A percentile compares a stretch with the other conserved stretches of the same genome.
Conservation (phyloP, 2,888 invertebrate genomes). For the Thymelicus acteon region DNA sequence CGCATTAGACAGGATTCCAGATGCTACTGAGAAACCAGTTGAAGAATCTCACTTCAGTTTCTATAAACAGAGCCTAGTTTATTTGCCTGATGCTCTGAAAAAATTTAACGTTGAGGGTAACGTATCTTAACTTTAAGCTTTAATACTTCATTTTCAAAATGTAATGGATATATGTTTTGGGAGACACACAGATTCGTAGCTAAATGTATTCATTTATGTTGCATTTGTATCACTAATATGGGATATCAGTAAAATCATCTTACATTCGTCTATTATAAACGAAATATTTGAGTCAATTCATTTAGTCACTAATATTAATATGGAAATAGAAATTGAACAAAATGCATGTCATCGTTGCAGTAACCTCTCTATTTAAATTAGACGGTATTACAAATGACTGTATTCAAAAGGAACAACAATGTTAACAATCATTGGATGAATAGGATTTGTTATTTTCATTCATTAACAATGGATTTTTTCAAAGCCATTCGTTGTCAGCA, state of each 20-base stretch:
- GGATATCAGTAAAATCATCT: not conserved
- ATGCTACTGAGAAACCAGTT: conserved; percentile 67
- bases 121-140: conserved; percentile 57
- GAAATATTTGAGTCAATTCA: not conserved
- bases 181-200: conserved; percentile 77
- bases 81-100: conserved; percentile 67
- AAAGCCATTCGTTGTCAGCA: conserved; percentile 26
- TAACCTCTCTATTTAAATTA: conserved; percentile 14
- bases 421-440: conserved; percentile 28
- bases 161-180: conserved; percentile 24
- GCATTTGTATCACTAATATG: conserved; percentile 37
- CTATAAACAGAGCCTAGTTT: conserved; percentile 63
- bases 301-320: not conserved
- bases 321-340: conserved; percentile 11
- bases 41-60: conserved; percentile 78
- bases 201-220: conserved; percentile 40
- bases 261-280: not conserved
- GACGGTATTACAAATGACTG: conserved; percentile 15
- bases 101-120: conserved; percentile 70
- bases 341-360: conserved; percentile 27
- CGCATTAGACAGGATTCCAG: conserved; percentile 71
- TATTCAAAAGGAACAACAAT: conserved; percentile 28
- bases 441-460: conserved; percentile 36
- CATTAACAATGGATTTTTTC: conserved; percentile 32
- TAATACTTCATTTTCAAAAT: conserved; percentile 48